Conservation (phyloP, 2,797 vertebrate genomes). For the Adrianichthys oophorus region DNA sequence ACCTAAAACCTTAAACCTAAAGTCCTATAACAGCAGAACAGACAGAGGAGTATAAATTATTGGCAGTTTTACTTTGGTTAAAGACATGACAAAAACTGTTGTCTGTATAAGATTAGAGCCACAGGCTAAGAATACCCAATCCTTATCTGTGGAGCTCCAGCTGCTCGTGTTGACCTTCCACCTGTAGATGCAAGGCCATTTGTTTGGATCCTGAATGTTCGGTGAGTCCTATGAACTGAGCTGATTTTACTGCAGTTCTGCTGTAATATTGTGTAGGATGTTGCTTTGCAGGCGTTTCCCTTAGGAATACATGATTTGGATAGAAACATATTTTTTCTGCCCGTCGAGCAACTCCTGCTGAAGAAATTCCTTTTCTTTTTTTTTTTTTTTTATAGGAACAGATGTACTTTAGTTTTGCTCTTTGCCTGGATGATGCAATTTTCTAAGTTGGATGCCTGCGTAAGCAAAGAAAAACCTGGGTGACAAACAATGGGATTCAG, state of each 20-base stretch:
- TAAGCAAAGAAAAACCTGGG: too few species aligned
- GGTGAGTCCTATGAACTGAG: neutral
- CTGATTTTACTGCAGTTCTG: neutral
- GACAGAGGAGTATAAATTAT: neutral
- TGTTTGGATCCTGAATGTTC: neutral
- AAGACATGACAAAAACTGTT: too few species aligned
- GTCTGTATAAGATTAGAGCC: too few species aligned
- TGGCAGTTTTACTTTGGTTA: neutral
- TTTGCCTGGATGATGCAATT: too few species aligned
- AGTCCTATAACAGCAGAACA: neutral
- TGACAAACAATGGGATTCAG: too few species aligned
- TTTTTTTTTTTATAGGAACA: too few species aligned
- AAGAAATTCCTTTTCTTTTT: too few species aligned
- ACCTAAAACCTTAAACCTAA: too few species aligned
- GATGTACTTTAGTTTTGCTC: too few species aligned
- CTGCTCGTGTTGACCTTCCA: neutral
- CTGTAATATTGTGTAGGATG: neutral
- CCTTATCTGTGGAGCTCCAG: neutral
- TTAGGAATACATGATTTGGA: neutral
- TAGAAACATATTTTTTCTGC: too few species aligned
- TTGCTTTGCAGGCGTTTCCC: neutral
- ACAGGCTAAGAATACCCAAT: neutral
- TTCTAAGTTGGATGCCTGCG: too few species aligned
- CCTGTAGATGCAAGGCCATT: neutral
- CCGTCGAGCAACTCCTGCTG: too few species aligned